Evolutionary conservation across 2,113 vertebrate species (phyloP).

Genomic region (Coregonus clupeaformis): DNA sequence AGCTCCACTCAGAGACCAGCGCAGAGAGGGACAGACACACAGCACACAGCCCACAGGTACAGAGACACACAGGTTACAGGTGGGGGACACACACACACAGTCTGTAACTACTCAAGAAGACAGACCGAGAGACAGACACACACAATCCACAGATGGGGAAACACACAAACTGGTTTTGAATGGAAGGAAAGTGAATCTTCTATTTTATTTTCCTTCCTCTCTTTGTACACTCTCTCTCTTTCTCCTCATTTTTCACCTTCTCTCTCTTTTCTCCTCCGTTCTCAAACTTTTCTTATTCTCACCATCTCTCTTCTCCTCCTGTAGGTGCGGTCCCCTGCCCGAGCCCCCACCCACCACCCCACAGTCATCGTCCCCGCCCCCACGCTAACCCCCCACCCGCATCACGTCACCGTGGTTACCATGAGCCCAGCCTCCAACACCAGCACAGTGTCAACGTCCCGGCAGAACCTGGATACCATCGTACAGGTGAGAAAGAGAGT

Average conservation of each 20-base stretch:
- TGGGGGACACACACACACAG: background rate
- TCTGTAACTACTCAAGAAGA: background rate
- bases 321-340: constrained; percentile 86
- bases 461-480: constrained; percentile 98
- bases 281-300: background rate
- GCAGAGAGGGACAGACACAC: constrained; percentile 70
- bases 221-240: too few relatives aligned
- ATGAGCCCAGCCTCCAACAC: constrained; percentile 91
- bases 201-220: too few relatives aligned
- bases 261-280: too few relatives aligned
- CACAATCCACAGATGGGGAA: background rate
- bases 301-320: constrained; percentile 16
- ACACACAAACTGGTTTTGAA: too few relatives aligned
- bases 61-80: background rate
- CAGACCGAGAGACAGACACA: background rate
- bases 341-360: constrained; percentile 91
- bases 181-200: too few relatives aligned
- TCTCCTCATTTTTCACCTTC: too few relatives aligned
- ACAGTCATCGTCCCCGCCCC: constrained; percentile 95
- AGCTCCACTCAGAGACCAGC: constrained; percentile 78
- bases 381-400: constrained; percentile 79
- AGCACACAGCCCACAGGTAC: constrained; percentile 80
- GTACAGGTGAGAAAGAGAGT: constrained; percentile 82
- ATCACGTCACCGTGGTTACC: constrained; percentile 95
- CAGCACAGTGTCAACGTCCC: constrained; percentile 93